Evolutionary conservation across 2,113 vertebrate species (phyloP).

Genomic region (Lanius ludovicianus): DNA sequence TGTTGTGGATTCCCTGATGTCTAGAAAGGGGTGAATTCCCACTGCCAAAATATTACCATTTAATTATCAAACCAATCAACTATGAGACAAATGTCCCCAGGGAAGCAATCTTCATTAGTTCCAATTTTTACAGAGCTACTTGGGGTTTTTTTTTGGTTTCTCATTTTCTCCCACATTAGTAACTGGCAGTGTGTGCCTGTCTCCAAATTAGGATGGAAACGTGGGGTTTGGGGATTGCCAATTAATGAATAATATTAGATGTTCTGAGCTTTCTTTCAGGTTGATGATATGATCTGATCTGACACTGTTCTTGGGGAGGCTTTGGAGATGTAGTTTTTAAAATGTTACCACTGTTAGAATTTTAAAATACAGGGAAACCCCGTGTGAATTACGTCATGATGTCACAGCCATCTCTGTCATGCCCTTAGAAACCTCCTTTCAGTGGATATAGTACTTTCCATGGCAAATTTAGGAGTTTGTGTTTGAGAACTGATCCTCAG

Average conservation of each 20-base stretch:
- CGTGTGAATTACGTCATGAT: neutral
- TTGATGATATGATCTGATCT: neutral
- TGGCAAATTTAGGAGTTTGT: neutral
- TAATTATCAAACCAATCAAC: constrained; percentile 50
- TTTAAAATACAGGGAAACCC: neutral
- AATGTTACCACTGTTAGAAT: neutral
- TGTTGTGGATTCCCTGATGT: constrained; percentile 34
- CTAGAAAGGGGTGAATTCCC: constrained; percentile 3
- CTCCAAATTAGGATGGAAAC: constrained; percentile 1
- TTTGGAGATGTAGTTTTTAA: neutral
- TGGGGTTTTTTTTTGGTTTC: constrained; percentile 38
- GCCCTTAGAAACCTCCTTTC: neutral
- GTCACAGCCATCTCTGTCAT: neutral
- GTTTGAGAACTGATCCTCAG: neutral
- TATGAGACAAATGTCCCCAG: constrained; percentile 28
- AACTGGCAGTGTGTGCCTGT: neutral
- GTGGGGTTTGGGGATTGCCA: neutral
- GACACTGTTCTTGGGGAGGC: neutral
- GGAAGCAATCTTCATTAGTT: constrained; percentile 37
- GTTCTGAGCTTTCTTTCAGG: neutral
- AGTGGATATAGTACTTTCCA: neutral
- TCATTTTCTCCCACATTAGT: constrained; percentile 29
- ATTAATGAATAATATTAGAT: neutral
- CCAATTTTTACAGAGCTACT: constrained; percentile 15
- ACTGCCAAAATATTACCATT: constrained; percentile 34